Percentiles rank a stretch among this genome's conserved stretches.
These are phyloP conservation scores for Cryptotis parvus DNA, from an alignment of 2,113 vertebrate species.

Conservation along the genomic window DNA sequence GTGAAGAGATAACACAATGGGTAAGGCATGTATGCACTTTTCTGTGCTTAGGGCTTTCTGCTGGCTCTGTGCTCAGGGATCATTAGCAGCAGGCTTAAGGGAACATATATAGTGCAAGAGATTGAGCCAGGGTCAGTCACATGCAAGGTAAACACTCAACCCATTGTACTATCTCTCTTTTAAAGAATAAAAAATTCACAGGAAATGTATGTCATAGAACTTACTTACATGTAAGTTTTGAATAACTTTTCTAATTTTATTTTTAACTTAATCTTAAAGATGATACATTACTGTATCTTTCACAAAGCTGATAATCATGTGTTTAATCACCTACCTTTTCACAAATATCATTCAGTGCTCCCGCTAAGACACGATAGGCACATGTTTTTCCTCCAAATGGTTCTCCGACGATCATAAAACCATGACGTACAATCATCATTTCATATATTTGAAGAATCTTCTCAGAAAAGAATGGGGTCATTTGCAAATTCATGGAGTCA, in stretches of 20 bases:
- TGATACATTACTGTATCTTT: background rate
- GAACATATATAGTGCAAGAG: too few species aligned
- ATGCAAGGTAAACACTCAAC: too few species aligned
- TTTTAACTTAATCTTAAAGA: slow-evolving; percentile 24
- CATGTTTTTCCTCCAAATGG: slow-evolving; percentile 94
- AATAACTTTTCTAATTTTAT: background rate
- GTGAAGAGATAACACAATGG: too few species aligned
- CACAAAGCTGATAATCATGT: too few species aligned
- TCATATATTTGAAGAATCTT: slow-evolving; percentile 96
- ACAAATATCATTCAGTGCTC: slow-evolving; percentile 90
- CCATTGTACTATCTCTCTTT: background rate
- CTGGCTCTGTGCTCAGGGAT: too few species aligned
- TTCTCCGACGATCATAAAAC: slow-evolving; percentile 96
- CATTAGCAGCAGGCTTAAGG: too few species aligned
- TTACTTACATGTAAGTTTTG: background rate
- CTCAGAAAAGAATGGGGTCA: slow-evolving; percentile 91
- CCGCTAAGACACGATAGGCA: slow-evolving; percentile 93
- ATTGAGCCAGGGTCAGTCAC: too few species aligned
- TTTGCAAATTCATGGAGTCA: slow-evolving; percentile 92
- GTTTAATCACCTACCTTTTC: slow-evolving; percentile 87
- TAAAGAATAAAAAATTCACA: slow-evolving; percentile 9
- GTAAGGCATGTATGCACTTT: too few species aligned
- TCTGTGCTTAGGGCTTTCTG: background rate
- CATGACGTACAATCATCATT: slow-evolving; percentile 96
- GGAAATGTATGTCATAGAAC: background rate